A percentile compares a stretch with the other conserved stretches of the same genome.
Conservation (phyloP, 2,888 invertebrate species). For the Physocephala rufipes region DNA sequence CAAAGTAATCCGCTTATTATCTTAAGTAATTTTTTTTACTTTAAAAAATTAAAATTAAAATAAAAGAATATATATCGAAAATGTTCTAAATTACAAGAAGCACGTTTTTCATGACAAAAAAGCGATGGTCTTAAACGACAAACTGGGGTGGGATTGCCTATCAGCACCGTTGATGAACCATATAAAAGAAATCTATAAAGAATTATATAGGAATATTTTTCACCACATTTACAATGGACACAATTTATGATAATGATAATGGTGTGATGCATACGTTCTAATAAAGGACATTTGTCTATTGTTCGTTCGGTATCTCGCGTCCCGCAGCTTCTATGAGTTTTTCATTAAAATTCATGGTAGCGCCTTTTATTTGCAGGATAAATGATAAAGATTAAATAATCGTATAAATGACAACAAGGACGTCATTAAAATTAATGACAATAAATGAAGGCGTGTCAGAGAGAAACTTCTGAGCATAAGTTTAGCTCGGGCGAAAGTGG, state of each 20-base stretch:
- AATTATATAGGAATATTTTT: no score
- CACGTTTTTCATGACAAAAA: neutral
- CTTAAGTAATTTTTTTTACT: no score
- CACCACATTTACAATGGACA: no score
- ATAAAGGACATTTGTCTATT: no score
- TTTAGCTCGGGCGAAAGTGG: no score
- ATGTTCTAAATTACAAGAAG: neutral
- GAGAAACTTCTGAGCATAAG: constrained; percentile 17
- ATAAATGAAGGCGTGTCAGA: constrained; percentile 40
- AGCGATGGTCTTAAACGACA: constrained; percentile 16
- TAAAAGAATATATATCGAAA: no score
- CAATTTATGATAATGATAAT: neutral
- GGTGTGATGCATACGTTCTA: neutral
- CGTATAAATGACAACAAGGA: constrained; percentile 49
- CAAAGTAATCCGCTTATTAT: no score
- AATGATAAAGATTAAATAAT: constrained; percentile 52
- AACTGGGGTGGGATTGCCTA: constrained; percentile 22
- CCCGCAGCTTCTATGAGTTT: constrained; percentile 26
- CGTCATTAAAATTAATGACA: constrained; percentile 50
- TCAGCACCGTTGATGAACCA: constrained; percentile 14
- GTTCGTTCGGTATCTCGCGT: neutral
- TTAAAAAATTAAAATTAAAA: no score
- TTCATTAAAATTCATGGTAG: constrained; percentile 49
- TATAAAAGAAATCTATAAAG: no score
- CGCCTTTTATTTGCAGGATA: constrained; percentile 46